Evolutionary conservation across 2,797 vertebrate species (phyloP), one percentile per base, ranked within the genome.

Genomic region (Hydrocynus forskahlii): DNA sequence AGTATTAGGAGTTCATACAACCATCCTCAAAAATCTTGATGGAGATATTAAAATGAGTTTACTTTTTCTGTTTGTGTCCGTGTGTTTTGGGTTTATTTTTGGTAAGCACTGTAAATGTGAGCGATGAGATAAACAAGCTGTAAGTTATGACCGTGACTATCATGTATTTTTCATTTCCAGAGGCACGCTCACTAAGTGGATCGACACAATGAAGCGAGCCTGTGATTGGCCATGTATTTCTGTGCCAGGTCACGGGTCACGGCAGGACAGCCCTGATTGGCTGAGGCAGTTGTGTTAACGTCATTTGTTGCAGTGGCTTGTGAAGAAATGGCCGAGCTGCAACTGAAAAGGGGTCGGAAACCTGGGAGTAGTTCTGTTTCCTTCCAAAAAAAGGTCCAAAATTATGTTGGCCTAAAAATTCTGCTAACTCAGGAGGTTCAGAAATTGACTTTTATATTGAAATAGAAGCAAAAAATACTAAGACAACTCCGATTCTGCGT

Each of bases 251-350:
- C 89, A 92, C 79, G 89, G 78, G 90, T 89, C 83, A 10, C 0
- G 8, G 19, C 5, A 67, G 75, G 66, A 21, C 69, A 73, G 48
- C 80, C 76, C 5, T 63, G 85, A 92, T 92, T 92, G 91, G 92
- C 77, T 86, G 70, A 25, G 76, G 16, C 45, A 78, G 75, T 87
- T 84, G 88, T 35, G 86, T 73, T 77, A 80, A 92, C 92, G 92
- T 93, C 92, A 93, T 89, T 90, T 91, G 92, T 92, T 94, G 92
- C 89, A 86, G 74, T 83, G 89, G 88, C 80, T 77, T 82, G 79
- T 50, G 60, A 84, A 60, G 35, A 40, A 19, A 40, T 25, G 21
- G 79, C 84, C 76, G 62, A 72, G 70, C 62, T 57, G 55, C 23
- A 74, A 14, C 17, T 50, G 16, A 16, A 21, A 63, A 12, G 3